phyloP scores from a whole-genome alignment of 1,140 invertebrate genomes.

The Parapsyche elsis region DNA sequence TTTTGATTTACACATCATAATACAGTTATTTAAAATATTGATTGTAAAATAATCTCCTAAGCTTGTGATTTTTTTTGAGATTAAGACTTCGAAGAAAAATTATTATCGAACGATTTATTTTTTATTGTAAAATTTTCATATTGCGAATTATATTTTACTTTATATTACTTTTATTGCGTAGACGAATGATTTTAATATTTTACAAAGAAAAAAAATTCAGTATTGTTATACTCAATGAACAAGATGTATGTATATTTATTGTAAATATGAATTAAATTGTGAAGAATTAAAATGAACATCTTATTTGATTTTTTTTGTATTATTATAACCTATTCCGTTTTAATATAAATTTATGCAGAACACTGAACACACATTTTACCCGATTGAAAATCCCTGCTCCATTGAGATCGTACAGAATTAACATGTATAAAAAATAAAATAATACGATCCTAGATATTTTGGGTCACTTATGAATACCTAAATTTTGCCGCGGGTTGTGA shows the following conservation, averaged over 20 bases:
- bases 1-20: not conserved
- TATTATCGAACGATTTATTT: not conserved
- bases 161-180: slow-evolving; percentile 24
- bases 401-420: not conserved
- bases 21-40: not conserved
- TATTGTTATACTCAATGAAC: slow-evolving; percentile 32
- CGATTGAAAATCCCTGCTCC: too few species aligned
- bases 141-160: slow-evolving; percentile 10
- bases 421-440: not conserved
- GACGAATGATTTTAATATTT: not conserved
- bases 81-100: not conserved
- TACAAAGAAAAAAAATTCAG: slow-evolving; percentile 21
- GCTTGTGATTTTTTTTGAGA: not conserved
- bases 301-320: not conserved
- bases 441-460: not conserved
- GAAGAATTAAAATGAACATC: slow-evolving; percentile 41
- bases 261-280: slow-evolving; percentile 52
- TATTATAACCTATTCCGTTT: not conserved
- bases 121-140: not conserved
- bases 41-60: not conserved
- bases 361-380: too few species aligned
- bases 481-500: not conserved
- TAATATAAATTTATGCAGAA: not conserved
- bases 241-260: slow-evolving; percentile 49
- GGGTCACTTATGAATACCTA: slow-evolving; percentile 4